Conservation (phyloP, 1,140 invertebrate species). For the Anastrepha obliqua region DNA sequence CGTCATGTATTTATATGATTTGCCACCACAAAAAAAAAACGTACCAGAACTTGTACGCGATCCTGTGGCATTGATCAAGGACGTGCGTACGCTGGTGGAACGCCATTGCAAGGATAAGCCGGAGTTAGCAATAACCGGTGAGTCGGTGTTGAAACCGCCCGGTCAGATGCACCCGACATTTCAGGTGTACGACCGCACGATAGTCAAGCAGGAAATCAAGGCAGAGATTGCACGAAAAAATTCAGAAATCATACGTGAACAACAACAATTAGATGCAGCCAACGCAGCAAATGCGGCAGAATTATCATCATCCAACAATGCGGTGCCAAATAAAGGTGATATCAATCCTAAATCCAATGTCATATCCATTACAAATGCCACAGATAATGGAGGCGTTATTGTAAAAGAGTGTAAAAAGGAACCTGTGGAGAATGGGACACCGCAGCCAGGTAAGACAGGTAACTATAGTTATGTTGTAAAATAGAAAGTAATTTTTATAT, state of each 20-base stretch:
- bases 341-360: slow-evolving; percentile 6
- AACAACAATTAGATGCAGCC: slow-evolving; percentile 66
- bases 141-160: slow-evolving; percentile 79
- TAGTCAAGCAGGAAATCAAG: slow-evolving; percentile 72
- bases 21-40: slow-evolving; percentile 92
- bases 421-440: slow-evolving; percentile 64
- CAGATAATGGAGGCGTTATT: slow-evolving; percentile 31
- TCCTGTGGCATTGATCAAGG: slow-evolving; percentile 90
- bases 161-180: slow-evolving; percentile 59
- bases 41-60: slow-evolving; percentile 93
- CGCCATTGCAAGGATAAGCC: slow-evolving; percentile 91
- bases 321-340: background rate
- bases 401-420: slow-evolving; percentile 62
- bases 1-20: slow-evolving; percentile 91
- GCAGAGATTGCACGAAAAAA: slow-evolving; percentile 70
- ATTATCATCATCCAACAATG: background rate
- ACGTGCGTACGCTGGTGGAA: slow-evolving; percentile 90
- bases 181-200: slow-evolving; percentile 66
- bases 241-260: slow-evolving; percentile 69
- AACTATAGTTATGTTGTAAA: no score
- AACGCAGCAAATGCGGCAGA: slow-evolving; percentile 62
- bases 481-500: no score
- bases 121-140: slow-evolving; percentile 87
- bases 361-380: background rate
- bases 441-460: background rate